A percentile compares a stretch with the other conserved stretches of the same genome.
Conservation (phyloP, 2,113 vertebrate genomes). For the Sinocyclocheilus maitianheensis region DNA sequence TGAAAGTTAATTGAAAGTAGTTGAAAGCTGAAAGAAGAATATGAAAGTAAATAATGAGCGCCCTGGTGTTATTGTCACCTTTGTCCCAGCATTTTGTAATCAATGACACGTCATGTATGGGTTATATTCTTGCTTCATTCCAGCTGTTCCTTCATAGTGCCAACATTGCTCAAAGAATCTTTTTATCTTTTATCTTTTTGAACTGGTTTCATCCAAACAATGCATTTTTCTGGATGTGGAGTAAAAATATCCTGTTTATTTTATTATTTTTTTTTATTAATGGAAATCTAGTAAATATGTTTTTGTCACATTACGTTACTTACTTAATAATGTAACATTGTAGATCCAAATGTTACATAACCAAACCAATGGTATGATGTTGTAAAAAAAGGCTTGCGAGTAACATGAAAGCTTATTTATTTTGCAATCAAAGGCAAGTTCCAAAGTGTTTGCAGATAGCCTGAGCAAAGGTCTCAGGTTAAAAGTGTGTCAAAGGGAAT, state of each 20-base stretch:
- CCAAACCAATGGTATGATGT: neutral
- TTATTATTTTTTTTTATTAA: too few relatives aligned
- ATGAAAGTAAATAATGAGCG: neutral
- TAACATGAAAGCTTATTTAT: neutral
- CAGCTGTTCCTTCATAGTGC: neutral
- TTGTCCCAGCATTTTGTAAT: neutral
- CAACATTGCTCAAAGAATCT: neutral
- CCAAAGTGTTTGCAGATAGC: neutral
- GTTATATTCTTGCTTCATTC: neutral
- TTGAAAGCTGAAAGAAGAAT: neutral
- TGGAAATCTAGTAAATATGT: too few relatives aligned
- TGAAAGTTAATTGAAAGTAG: neutral
- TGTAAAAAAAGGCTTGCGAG: neutral
- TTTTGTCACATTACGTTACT: too few relatives aligned
- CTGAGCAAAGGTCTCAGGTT: constrained; percentile 61
- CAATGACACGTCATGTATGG: neutral
- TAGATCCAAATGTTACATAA: neutral
- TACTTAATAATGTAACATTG: neutral
- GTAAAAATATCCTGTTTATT: neutral
- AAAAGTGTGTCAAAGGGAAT: constrained; percentile 58
- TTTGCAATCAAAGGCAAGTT: neutral
- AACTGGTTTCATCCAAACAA: neutral
- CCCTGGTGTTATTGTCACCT: neutral
- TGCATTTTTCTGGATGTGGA: neutral
- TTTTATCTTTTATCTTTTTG: neutral